Base-by-base conservation (phyloP, 2,797 vertebrate genomes). In the Rhinichthys osculus region DNA sequence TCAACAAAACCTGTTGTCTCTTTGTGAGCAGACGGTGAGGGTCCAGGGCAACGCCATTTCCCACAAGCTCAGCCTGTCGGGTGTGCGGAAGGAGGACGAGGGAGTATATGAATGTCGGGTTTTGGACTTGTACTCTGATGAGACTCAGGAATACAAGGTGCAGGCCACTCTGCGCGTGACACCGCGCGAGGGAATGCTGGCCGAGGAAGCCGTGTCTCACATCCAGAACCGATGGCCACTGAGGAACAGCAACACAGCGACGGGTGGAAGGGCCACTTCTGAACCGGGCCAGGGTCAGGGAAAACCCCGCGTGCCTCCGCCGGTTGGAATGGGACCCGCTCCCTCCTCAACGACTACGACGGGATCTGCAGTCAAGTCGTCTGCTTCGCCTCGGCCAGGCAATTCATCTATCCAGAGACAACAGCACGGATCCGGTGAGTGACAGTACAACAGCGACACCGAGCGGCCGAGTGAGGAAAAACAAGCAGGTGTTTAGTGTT, bases 31-130 rank as follows among this genome's bases (percentile, higher is more conserved):
- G 97, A 97, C 97, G 21, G 97, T 98, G 87, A 95, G 97, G 21
- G 97, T 98, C 82, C 97, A 98, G 91, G 97, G 97, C 89, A 97
- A 96, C 1, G 97, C 97, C 93, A 98, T 98, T 92, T 98, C 97
- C 23, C 97, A 98, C 92, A 93, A 96, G 89, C 96, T 98, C 89
- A 96, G 97, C 86, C 94, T 98, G 44, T 97, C 97, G 1, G 95
- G 95, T 16, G 97, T 98, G 85, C 96, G 95, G 87, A 96, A 94
- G 90, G 95, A 96, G 88, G 97, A 98, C 7, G 96, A 97, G 91
- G 97, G 97, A 3, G 93, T 97, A 78, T 98, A 98, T 40, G 97
- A 98, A 93, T 98, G 97, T 91, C 96, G 97, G 5, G 97, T 98
- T 92, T 95, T 96, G 38, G 97, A 97, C 94, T 96, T 96, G 94